Percentiles rank a stretch among this genome's conserved stretches.
phyloP scores from a whole-genome alignment of 2,888 invertebrate species.

The Drosophila incognita region DNA sequence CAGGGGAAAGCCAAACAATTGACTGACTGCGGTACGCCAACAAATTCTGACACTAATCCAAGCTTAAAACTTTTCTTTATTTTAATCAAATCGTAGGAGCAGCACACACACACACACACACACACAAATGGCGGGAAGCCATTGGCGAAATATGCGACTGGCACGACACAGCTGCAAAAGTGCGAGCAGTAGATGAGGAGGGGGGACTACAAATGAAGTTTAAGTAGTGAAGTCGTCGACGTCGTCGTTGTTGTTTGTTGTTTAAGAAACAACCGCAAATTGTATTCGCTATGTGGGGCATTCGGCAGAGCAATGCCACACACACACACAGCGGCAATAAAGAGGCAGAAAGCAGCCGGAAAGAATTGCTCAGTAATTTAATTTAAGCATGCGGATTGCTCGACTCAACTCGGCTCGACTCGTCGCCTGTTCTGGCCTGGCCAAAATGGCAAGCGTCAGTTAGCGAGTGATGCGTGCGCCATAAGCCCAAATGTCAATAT shows the following conservation, averaged over 20 bases:
- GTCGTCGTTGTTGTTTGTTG: background rate
- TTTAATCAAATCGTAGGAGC: conserved; percentile 70
- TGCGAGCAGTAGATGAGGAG: background rate
- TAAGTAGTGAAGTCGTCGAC: conserved; percentile 30
- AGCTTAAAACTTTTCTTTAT: conserved; percentile 81
- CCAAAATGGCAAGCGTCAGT: conserved; percentile 52
- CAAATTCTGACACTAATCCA: conserved; percentile 78
- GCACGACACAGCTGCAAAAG: conserved; percentile 39
- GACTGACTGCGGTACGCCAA: conserved; percentile 52
- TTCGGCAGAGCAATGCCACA: conserved; percentile 50
- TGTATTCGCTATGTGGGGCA: conserved; percentile 60
- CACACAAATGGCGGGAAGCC: conserved; percentile 49
- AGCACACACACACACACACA: background rate
- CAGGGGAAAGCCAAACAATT: conserved; percentile 54
- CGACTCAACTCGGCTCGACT: background rate
- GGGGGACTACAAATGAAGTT: conserved; percentile 49
- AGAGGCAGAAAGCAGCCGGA: conserved; percentile 63
- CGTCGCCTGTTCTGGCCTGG: conserved; percentile 9
- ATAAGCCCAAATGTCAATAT: conserved; percentile 79
- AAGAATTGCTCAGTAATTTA: conserved; percentile 78
- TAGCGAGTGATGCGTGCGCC: conserved; percentile 74
- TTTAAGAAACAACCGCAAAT: conserved; percentile 54
- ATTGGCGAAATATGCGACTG: conserved; percentile 58
- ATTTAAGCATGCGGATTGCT: conserved; percentile 67
- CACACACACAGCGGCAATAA: conserved; percentile 30